Evolutionary conservation across 2,113 vertebrate species (phyloP).

Genomic region (Platichthys stellatus): DNA sequence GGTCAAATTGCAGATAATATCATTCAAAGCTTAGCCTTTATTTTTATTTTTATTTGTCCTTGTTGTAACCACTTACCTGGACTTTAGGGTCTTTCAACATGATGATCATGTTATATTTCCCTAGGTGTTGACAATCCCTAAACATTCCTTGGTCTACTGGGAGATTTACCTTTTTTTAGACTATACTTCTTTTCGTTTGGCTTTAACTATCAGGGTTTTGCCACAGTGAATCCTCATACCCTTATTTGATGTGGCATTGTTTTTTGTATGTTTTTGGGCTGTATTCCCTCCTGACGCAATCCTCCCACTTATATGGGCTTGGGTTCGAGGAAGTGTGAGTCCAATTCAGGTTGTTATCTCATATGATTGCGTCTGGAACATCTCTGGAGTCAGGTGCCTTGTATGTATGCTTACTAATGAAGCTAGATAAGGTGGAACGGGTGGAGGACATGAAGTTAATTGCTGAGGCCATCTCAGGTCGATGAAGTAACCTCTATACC

Average conservation of each 20-base stretch:
- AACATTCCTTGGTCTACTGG: not conserved
- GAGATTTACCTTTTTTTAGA: not conserved
- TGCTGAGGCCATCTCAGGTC: constrained; percentile 21
- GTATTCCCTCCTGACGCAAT: not conserved
- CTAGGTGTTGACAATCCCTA: not conserved
- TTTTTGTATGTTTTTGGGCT: not conserved
- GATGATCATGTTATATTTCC: too few species aligned
- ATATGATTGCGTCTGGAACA: not conserved
- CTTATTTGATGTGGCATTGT: too few species aligned
- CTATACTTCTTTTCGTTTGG: not conserved
- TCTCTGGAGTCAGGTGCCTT: constrained; percentile 2
- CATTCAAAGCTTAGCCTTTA: not conserved
- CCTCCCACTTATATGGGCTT: not conserved
- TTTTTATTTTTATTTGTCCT: not conserved
- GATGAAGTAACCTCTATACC: not conserved
- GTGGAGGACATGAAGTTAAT: constrained; percentile 2
- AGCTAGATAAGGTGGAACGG: constrained; percentile 21
- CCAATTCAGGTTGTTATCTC: not conserved
- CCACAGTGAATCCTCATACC: too few species aligned
- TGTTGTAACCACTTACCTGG: constrained; percentile 1
- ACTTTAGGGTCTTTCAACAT: not conserved
- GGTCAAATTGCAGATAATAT: not conserved
- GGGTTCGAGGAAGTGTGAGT: not conserved
- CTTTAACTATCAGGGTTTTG: too few species aligned
- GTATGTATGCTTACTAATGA: not conserved